phyloP scores from a whole-genome alignment of 2,797 vertebrate species.

The Prionace glauca region DNA sequence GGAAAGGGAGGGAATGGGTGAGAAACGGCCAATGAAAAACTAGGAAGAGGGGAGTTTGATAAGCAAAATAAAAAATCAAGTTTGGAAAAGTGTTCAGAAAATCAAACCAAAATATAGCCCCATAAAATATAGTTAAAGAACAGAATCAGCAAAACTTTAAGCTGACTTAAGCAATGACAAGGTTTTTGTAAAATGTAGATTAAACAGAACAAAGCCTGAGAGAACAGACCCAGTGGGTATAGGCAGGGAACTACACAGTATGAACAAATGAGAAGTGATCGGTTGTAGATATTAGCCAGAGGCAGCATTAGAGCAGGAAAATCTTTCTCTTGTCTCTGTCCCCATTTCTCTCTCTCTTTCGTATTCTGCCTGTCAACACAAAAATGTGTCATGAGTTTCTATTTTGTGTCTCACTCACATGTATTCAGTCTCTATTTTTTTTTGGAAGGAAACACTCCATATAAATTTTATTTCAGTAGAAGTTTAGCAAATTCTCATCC shows the following conservation, averaged over 20 bases:
- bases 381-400: not conserved
- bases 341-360: not conserved
- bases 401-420: not conserved
- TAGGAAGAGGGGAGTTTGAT: not conserved
- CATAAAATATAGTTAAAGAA: not conserved
- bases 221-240: not conserved
- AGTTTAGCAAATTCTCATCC: not conserved
- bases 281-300: not conserved
- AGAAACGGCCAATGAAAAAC: not conserved
- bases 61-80: not conserved
- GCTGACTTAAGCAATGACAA: not conserved
- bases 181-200: not conserved
- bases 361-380: not conserved
- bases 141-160: not conserved
- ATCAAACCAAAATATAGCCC: not conserved
- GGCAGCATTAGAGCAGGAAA: not conserved
- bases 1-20: not conserved
- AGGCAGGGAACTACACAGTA: not conserved
- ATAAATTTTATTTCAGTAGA: not conserved
- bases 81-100: not conserved
- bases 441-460: not conserved
- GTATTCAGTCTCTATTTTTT: not conserved
- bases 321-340: not conserved
- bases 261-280: not conserved
- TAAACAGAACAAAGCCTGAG: not conserved